Evolutionary conservation across 2,797 vertebrate genomes (phyloP).

Genomic region (Melanogrammus aeglefinus): DNA sequence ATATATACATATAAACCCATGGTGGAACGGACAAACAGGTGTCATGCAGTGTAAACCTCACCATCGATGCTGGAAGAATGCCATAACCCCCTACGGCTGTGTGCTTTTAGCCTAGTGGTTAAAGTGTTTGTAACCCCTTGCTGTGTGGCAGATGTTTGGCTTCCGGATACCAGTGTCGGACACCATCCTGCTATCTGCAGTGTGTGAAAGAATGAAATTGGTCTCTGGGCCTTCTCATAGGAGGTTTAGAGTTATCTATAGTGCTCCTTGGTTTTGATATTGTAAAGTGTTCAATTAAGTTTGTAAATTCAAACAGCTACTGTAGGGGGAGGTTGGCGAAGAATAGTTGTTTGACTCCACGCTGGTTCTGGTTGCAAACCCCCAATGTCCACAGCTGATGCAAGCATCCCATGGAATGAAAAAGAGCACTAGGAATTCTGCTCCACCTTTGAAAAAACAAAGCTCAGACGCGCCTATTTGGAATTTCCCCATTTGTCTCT

Average conservation of each 20-base stretch:
- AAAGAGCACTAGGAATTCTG: too few species aligned
- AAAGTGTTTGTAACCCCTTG: not conserved
- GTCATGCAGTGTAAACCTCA: not conserved
- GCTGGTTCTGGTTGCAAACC: not conserved
- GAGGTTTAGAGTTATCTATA: not conserved
- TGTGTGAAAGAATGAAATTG: not conserved
- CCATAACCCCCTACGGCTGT: not conserved
- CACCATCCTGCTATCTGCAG: not conserved
- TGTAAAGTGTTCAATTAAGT: not conserved
- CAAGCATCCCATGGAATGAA: not conserved
- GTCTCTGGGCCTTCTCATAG: not conserved
- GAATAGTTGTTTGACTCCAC: not conserved
- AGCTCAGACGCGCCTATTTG: too few species aligned
- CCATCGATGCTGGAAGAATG: not conserved
- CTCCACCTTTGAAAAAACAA: too few species aligned
- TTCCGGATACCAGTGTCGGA: too few species aligned
- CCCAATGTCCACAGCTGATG: not conserved
- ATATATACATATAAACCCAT: not conserved
- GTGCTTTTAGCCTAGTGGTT: not conserved
- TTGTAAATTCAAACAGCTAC: not conserved
- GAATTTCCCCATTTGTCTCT: too few species aligned
- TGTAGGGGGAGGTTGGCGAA: not conserved
- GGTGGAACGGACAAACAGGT: not conserved
- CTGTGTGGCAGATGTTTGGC: not conserved
- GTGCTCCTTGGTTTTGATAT: not conserved